A percentile compares a stretch with the other conserved stretches of the same genome.
Evolutionary conservation across 1,140 invertebrate species (phyloP).

Genomic region (Hypsibius dujardini): DNA sequence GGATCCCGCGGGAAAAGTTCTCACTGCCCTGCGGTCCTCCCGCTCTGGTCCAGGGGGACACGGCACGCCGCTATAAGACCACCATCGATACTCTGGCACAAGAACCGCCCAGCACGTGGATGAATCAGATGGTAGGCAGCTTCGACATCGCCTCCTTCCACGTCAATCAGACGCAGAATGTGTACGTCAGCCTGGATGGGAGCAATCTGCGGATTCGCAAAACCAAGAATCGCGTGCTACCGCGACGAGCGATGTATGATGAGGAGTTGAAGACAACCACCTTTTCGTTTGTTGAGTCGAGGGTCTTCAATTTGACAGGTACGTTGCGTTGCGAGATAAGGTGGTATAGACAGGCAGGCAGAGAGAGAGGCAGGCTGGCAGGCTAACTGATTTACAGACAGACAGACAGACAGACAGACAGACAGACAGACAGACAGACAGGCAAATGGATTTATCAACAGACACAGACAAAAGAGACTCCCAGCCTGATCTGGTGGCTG

Average conservation of each 20-base stretch:
- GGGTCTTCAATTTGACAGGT: constrained; percentile 30
- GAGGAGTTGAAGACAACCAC: constrained; percentile 25
- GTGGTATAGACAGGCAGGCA: no score
- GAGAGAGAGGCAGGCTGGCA: no score
- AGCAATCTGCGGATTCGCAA: constrained; percentile 29
- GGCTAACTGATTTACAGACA: no score
- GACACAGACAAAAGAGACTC: no score
- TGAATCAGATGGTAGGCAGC: constrained; percentile 31
- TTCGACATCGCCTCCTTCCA: constrained; percentile 32
- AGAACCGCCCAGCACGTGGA: constrained; percentile 26
- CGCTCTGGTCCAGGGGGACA: not conserved
- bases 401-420: no score
- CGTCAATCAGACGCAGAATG: constrained; percentile 32
- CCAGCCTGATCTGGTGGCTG: no score
- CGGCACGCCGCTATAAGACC: not conserved
- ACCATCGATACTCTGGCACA: no score
- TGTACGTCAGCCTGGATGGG: constrained; percentile 31
- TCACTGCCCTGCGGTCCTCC: not conserved
- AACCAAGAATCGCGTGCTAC: constrained; percentile 28
- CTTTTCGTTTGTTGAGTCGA: constrained; percentile 30
- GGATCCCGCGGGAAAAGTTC: not conserved
- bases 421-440: no score
- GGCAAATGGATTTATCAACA: no score
- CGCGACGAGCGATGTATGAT: constrained; percentile 32
- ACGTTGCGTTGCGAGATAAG: no score